Percentiles rank a stretch among this genome's conserved stretches.
These are phyloP conservation scores for Nerophis lumbriciformis DNA, from an alignment of 2,113 vertebrate species.

Conservation along the genomic window DNA sequence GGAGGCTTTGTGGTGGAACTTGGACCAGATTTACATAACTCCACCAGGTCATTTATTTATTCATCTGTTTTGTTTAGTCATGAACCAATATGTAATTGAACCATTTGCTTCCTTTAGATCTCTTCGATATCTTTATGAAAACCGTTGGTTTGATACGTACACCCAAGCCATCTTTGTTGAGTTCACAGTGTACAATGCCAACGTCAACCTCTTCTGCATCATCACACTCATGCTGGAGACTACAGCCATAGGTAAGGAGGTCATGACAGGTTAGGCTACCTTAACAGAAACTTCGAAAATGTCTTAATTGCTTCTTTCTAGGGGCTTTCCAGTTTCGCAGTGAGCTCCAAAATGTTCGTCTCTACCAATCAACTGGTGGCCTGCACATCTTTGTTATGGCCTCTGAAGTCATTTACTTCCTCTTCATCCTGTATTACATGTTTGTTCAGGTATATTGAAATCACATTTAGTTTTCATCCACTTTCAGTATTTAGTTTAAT, in stretches of 20 bases:
- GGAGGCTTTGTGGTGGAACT: slow-evolving; percentile 85
- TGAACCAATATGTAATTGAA: not conserved
- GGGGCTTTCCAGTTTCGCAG: slow-evolving; percentile 81
- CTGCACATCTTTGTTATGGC: slow-evolving; percentile 87
- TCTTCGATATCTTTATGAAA: slow-evolving; percentile 83
- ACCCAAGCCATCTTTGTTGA: slow-evolving; percentile 89
- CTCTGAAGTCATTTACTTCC: slow-evolving; percentile 84
- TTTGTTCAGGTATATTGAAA: slow-evolving; percentile 75
- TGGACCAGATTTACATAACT: slow-evolving; percentile 73
- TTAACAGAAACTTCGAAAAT: not conserved
- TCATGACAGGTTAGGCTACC: not conserved
- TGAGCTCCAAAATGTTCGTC: slow-evolving; percentile 81
- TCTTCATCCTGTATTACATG: slow-evolving; percentile 93
- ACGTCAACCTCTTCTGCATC: slow-evolving; percentile 91
- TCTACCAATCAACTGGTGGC: slow-evolving; percentile 83
- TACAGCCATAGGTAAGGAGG: slow-evolving; percentile 78
- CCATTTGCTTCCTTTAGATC: slow-evolving; percentile 60
- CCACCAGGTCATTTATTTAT: slow-evolving; percentile 72
- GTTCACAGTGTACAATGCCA: slow-evolving; percentile 94
- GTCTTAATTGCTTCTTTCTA: slow-evolving; percentile 41
- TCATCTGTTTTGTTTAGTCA: not conserved
- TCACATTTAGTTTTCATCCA: not conserved
- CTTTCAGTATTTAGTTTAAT: not conserved
- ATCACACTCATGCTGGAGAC: slow-evolving; percentile 85
- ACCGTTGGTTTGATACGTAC: slow-evolving; percentile 83